Percentiles rank a stretch among this genome's conserved stretches.
These are phyloP conservation scores for Equus quagga DNA, from an alignment of 2,113 vertebrate species.

Conservation along the genomic window DNA sequence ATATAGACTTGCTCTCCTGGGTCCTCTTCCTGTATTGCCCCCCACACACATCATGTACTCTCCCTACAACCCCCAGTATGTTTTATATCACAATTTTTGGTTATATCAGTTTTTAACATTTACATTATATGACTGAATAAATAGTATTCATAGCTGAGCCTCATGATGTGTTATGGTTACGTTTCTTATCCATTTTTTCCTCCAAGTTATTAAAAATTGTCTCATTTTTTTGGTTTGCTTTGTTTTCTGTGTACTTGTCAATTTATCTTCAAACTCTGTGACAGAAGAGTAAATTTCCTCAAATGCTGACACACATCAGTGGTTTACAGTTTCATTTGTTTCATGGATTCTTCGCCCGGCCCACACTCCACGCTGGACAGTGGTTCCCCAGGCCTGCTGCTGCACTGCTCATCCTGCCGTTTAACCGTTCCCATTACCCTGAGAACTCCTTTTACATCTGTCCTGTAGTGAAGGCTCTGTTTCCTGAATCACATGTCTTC, in stretches of 20 bases:
- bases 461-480: background rate
- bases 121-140: background rate
- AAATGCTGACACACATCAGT: background rate
- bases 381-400: background rate
- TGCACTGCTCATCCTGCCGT: background rate
- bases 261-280: background rate
- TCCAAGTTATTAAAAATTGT: background rate
- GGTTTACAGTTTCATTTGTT: background rate
- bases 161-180: background rate
- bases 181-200: background rate
- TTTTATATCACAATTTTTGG: background rate
- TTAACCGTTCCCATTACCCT: background rate
- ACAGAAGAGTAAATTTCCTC: background rate
- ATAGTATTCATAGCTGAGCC: background rate
- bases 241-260: background rate
- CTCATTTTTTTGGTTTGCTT: background rate
- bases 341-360: background rate
- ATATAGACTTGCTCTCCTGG: background rate
- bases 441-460: background rate
- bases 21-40: background rate
- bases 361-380: accelerated
- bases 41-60: background rate
- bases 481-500: background rate
- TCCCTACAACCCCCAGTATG: background rate
- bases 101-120: constrained; percentile 23